These are phyloP conservation scores for Bergia puertoricense DNA, from an alignment of 92 coral and sea anemone species.

Conservation along the genomic window DNA sequence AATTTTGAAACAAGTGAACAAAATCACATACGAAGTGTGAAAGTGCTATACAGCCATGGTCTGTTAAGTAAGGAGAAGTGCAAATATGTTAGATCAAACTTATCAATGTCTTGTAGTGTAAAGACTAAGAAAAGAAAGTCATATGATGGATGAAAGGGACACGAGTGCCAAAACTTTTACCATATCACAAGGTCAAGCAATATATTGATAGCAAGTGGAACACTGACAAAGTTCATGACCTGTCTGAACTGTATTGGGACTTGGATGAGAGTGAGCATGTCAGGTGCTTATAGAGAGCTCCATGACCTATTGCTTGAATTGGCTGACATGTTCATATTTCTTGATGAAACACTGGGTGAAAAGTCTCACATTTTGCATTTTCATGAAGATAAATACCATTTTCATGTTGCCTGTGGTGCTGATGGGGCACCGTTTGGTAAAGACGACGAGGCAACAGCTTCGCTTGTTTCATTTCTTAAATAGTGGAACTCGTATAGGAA, in stretches of 20 bases:
- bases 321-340: conserved; percentile 49
- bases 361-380: conserved; percentile 52
- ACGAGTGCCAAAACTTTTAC: no score
- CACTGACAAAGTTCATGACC: conserved; percentile 45
- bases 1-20: no score
- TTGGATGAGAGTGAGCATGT: conserved; percentile 48
- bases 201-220: conserved; percentile 42
- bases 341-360: conserved; percentile 51
- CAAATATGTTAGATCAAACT: no score
- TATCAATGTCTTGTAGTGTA: no score
- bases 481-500: conserved; percentile 45
- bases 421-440: conserved; percentile 56
- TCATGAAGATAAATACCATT: conserved; percentile 46
- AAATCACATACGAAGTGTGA: no score
- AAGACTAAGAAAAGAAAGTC: no score
- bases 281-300: conserved; percentile 57
- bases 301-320: conserved; percentile 40
- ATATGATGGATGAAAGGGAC: no score
- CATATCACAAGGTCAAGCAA: no score
- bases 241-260: conserved; percentile 40
- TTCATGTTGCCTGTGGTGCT: conserved; percentile 57
- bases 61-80: no score
- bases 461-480: conserved; percentile 40
- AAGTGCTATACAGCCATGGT: no score
- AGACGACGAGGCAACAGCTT: conserved; percentile 33